These are phyloP conservation scores for Diachrysia chrysitis DNA, from an alignment of 2,888 invertebrate species.

Conservation along the genomic window DNA sequence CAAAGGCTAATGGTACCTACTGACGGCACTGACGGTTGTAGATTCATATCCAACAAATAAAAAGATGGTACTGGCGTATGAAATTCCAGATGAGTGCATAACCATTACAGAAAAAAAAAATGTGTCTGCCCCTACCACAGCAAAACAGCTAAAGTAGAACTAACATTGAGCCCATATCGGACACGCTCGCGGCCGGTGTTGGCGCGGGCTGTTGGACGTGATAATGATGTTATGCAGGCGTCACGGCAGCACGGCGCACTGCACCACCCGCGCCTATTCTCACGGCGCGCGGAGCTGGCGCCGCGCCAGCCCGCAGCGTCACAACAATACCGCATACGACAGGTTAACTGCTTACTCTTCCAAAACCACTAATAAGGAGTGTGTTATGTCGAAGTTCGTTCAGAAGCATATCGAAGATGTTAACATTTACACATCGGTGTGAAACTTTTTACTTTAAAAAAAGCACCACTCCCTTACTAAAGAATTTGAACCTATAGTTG, in stretches of 20 bases:
- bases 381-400: background rate
- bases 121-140: no score
- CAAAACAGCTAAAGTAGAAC: no score
- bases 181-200: background rate
- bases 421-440: no score
- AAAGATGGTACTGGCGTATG: no score
- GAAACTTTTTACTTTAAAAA: no score
- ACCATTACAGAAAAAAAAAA: no score
- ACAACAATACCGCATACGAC: constrained; percentile 12
- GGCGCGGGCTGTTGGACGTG: constrained; percentile 12
- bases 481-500: no score
- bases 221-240: constrained; percentile 15
- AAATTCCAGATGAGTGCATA: no score
- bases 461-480: no score
- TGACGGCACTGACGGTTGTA: no score
- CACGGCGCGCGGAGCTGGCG: constrained; percentile 32
- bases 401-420: background rate
- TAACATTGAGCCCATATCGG: background rate
- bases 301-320: constrained; percentile 39
- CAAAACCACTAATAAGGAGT: background rate
- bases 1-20: no score
- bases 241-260: constrained; percentile 11
- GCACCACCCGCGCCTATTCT: constrained; percentile 26
- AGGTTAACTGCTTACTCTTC: constrained; percentile 2
- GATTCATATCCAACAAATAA: no score